Evolutionary conservation across 2,113 vertebrate species (phyloP).

Genomic region (Channa maculata): DNA sequence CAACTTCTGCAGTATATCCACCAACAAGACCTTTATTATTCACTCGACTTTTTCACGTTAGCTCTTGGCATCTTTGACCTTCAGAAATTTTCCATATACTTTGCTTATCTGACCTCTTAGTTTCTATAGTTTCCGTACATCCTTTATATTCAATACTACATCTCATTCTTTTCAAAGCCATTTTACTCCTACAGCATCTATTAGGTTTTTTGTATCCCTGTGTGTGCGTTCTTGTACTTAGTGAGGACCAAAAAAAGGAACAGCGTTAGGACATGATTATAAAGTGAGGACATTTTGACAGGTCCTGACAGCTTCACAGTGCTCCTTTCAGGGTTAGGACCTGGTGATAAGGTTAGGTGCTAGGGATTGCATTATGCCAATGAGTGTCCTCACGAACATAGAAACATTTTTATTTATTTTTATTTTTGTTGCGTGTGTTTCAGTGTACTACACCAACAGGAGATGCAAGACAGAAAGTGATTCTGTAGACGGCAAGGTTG

Average conservation of each 20-base stretch:
- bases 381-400: too few species aligned
- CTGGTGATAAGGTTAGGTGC: too few species aligned
- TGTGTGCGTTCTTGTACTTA: too few species aligned
- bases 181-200: background rate
- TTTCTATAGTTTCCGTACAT: constrained; percentile 15
- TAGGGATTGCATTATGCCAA: too few species aligned
- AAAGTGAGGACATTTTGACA: too few species aligned
- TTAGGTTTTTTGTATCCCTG: background rate
- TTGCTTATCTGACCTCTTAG: constrained; percentile 18
- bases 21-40: constrained; percentile 2
- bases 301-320: too few species aligned
- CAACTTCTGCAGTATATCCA: constrained; percentile 10
- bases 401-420: background rate
- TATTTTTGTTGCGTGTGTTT: background rate
- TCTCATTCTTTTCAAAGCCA: constrained; percentile 1
- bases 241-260: too few species aligned
- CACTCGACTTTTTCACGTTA: constrained; percentile 21
- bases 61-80: constrained; percentile 27
- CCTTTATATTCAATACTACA: background rate
- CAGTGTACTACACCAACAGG: background rate
- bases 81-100: constrained; percentile 34
- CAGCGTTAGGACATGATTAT: too few species aligned
- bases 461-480: constrained; percentile 6
- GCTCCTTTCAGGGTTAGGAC: too few species aligned
- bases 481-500: constrained; percentile 19